Evolutionary conservation across 2,797 vertebrate genomes (phyloP).

Genomic region (Crocodylus rhombifer): DNA sequence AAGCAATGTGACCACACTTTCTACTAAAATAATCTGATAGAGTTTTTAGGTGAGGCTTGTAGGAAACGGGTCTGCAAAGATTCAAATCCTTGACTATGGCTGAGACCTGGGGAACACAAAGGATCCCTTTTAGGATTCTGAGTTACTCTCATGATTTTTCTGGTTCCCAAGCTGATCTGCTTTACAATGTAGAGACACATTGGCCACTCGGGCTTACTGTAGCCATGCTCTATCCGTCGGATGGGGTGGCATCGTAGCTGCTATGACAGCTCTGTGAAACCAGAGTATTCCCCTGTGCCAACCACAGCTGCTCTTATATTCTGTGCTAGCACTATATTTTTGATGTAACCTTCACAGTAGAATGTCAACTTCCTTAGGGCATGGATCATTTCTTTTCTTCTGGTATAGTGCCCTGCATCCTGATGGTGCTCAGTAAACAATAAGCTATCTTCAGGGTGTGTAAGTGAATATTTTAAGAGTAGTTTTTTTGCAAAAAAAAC

Average conservation of each 20-base stretch:
- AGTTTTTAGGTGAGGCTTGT: background rate
- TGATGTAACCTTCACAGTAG: background rate
- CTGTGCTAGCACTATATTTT: background rate
- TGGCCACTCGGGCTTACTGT: no score
- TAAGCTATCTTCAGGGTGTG: background rate
- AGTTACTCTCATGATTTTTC: conserved; percentile 17
- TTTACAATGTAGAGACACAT: background rate
- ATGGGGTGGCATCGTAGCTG: background rate
- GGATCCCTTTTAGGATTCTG: background rate
- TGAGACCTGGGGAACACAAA: background rate
- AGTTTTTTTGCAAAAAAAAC: background rate
- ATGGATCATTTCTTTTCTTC: background rate
- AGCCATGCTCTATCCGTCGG: background rate
- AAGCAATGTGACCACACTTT: conserved; percentile 29
- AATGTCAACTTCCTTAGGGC: background rate
- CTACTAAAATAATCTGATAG: conserved; percentile 33
- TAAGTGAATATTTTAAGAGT: background rate
- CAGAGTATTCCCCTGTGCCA: background rate
- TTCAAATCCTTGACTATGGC: background rate
- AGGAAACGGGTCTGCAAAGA: background rate
- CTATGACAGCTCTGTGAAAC: background rate
- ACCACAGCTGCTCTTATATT: background rate
- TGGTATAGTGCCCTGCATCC: accelerated
- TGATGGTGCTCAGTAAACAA: background rate
- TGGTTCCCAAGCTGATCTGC: background rate